A percentile compares a stretch with the other conserved stretches of the same genome.
These are phyloP conservation scores for Sebastolobus altivelis DNA, from an alignment of 2,797 vertebrate genomes.

Conservation along the genomic window DNA sequence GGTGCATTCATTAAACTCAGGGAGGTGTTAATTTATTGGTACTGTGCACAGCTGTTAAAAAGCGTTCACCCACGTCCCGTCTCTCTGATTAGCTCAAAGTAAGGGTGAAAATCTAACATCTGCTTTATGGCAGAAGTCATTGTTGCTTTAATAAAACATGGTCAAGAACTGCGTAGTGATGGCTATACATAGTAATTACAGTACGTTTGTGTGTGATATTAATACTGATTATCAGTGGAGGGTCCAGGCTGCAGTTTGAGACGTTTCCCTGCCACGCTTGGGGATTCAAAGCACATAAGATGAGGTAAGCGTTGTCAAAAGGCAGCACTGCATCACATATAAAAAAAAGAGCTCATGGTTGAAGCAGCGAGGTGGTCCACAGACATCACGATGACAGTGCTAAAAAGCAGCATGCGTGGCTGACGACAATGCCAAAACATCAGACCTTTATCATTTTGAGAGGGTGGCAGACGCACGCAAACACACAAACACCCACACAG, in stretches of 20 bases:
- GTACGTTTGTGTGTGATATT: constrained; percentile 6
- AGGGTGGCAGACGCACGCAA: constrained; percentile 48
- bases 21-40: constrained; percentile 48
- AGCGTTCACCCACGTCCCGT: constrained; percentile 48
- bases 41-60: constrained; percentile 43
- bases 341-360: constrained; percentile 10
- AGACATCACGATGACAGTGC: constrained; percentile 33
- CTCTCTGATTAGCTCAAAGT: constrained; percentile 42
- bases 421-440: constrained; percentile 48
- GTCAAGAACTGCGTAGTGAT: not conserved
- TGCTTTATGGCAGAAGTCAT: constrained; percentile 22
- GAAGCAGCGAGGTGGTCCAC: constrained; percentile 19
- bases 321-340: constrained; percentile 46
- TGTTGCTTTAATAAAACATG: constrained; percentile 46
- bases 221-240: constrained; percentile 25
- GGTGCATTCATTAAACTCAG: constrained; percentile 37
- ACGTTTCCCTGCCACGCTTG: constrained; percentile 24
- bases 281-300: constrained; percentile 67
- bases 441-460: constrained; percentile 46
- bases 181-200: constrained; percentile 27
- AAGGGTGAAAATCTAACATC: constrained; percentile 43
- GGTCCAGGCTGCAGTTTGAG: constrained; percentile 30
- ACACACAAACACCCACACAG: constrained; percentile 46
- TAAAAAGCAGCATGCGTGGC: constrained; percentile 21
- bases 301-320: constrained; percentile 60